A percentile compares a stretch with the other conserved stretches of the same genome.
Evolutionary conservation across 2,888 invertebrate species (phyloP).

Genomic region (Apamea crenata): DNA sequence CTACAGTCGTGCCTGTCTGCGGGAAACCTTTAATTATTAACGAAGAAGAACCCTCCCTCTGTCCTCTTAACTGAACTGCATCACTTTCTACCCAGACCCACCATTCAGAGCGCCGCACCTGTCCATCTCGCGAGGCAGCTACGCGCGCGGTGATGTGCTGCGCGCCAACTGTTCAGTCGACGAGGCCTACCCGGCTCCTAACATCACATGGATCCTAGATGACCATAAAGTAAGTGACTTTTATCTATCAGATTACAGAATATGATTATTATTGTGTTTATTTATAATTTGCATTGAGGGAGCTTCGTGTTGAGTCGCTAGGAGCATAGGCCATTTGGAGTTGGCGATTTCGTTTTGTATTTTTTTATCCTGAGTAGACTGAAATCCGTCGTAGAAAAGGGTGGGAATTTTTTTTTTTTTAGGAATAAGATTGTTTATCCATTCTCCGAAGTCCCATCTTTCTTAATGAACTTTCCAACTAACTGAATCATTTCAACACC

Average conservation of each 20-base stretch:
- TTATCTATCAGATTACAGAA: background rate
- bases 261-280: background rate
- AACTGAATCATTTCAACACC: conserved; percentile 21
- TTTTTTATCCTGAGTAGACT: background rate
- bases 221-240: conserved; percentile 83
- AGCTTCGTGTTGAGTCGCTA: background rate
- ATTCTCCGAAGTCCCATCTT: conserved; percentile 18
- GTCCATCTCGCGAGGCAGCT: conserved; percentile 88
- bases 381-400: background rate
- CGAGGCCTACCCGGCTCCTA: conserved; percentile 90
- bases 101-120: conserved; percentile 91
- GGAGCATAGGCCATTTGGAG: too few relatives aligned
- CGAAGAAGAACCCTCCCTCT: background rate
- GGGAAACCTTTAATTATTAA: background rate
- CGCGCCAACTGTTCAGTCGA: conserved; percentile 91
- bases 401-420: too few relatives aligned
- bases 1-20: too few relatives aligned
- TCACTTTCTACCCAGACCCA: conserved; percentile 83
- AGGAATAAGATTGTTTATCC: background rate
- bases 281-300: background rate
- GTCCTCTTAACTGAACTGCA: background rate
- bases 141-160: conserved; percentile 90
- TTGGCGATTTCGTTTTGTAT: too few relatives aligned
- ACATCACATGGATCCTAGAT: conserved; percentile 91
- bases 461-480: conserved; percentile 4